Evolutionary conservation across 1,140 invertebrate species (phyloP).

Genomic region (Drosophila lini): DNA sequence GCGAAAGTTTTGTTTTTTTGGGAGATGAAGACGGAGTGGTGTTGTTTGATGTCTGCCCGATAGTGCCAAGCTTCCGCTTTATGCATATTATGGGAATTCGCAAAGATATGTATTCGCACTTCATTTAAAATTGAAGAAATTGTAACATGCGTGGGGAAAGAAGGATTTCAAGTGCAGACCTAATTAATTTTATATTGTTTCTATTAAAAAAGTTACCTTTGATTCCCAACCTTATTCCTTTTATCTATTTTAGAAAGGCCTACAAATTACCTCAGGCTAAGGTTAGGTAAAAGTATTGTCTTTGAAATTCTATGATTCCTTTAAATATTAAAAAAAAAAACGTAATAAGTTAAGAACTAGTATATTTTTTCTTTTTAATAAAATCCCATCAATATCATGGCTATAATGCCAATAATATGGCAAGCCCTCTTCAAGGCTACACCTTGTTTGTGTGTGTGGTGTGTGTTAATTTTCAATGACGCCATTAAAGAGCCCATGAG

Average conservation of each 20-base stretch:
- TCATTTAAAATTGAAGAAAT: constrained; percentile 1
- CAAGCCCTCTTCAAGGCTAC: constrained; percentile 10
- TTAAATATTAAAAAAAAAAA: neutral
- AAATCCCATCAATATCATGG: constrained; percentile 10
- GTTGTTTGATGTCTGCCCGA: constrained; percentile 31
- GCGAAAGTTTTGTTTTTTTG: constrained; percentile 62
- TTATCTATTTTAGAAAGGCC: neutral
- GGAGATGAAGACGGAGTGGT: constrained; percentile 17
- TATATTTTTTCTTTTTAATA: neutral
- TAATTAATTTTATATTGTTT: neutral
- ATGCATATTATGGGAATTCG: constrained; percentile 45
- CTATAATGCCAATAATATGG: neutral
- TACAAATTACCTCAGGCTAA: neutral
- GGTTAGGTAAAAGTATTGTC: too few species aligned
- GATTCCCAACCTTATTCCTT: too few species aligned
- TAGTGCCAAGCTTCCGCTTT: constrained; percentile 44
- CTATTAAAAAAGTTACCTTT: neutral
- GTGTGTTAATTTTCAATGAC: constrained; percentile 43
- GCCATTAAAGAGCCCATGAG: constrained; percentile 59
- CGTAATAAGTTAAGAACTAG: neutral
- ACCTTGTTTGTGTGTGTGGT: neutral
- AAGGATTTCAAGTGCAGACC: too few species aligned
- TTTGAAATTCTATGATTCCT: too few species aligned
- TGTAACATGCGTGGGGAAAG: neutral
- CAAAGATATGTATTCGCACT: constrained; percentile 21